A percentile compares a stretch with the other conserved stretches of the same genome.
phyloP scores from a whole-genome alignment of 2,113 vertebrate species.

The Macquaria australasica region DNA sequence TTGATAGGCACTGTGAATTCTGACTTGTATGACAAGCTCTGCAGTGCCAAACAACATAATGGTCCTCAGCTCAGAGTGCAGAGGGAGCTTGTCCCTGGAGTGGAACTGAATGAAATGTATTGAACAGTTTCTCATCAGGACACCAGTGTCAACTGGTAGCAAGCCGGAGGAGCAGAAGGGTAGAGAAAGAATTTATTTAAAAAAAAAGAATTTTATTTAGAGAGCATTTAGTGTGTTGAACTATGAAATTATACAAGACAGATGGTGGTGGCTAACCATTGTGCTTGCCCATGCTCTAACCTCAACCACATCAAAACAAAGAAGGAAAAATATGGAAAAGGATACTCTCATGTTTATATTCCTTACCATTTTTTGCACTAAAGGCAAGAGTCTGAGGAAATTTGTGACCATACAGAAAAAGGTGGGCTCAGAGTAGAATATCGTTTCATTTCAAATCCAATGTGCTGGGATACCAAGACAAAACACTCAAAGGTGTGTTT shows the following conservation, averaged over 20 bases:
- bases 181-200: constrained; percentile 4
- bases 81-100: constrained; percentile 26
- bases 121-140: constrained; percentile 8
- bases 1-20: constrained; percentile 12
- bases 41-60: constrained; percentile 32
- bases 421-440: too few relatives aligned
- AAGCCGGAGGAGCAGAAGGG: neutral
- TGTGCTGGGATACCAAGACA: neutral
- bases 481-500: too few relatives aligned
- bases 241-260: neutral
- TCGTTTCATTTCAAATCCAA: neutral
- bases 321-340: neutral
- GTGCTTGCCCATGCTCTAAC: neutral
- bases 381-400: neutral
- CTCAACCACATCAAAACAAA: neutral
- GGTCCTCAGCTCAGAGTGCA: constrained; percentile 34
- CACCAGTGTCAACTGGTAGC: neutral
- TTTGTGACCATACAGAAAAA: neutral
- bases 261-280: neutral
- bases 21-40: constrained; percentile 26
- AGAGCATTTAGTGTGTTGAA: neutral
- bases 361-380: too few relatives aligned
- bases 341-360: too few relatives aligned
- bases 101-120: neutral
- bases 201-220: neutral